Evolutionary conservation across 1,140 invertebrate species (phyloP).

Genomic region (Drosophila santomea): DNA sequence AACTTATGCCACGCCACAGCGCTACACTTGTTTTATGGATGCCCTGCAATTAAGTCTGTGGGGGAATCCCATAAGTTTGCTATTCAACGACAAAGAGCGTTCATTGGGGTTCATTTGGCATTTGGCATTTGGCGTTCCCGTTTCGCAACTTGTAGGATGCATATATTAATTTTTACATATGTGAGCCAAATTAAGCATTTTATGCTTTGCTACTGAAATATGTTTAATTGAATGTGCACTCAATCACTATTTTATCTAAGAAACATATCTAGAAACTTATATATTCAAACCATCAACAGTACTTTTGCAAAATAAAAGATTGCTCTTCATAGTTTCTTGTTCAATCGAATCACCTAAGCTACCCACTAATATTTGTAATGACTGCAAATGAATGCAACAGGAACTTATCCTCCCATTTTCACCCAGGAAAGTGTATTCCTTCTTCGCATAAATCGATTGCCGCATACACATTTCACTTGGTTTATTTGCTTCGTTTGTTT

Average conservation of each 20-base stretch:
- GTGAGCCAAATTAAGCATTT: neutral
- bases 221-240: too few species aligned
- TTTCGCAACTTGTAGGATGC: neutral
- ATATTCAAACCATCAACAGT: too few species aligned
- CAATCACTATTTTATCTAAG: too few species aligned
- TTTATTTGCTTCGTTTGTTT: conserved; percentile 68
- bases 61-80: neutral
- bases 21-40: conserved; percentile 51
- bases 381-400: neutral
- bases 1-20: conserved; percentile 62
- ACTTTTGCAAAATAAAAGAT: too few species aligned
- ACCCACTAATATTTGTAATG: neutral
- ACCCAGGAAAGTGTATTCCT: conserved; percentile 29
- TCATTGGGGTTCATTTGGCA: neutral
- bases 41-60: conserved; percentile 9
- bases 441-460: conserved; percentile 40
- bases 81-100: neutral
- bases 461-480: conserved; percentile 38
- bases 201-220: too few species aligned
- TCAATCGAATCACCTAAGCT: neutral
- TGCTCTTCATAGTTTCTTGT: neutral
- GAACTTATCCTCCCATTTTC: neutral
- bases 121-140: neutral
- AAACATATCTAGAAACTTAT: too few species aligned
- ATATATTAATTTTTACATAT: neutral